Base-by-base conservation (phyloP, 2,888 invertebrate genomes). In the Ormyrus thymus region DNA sequence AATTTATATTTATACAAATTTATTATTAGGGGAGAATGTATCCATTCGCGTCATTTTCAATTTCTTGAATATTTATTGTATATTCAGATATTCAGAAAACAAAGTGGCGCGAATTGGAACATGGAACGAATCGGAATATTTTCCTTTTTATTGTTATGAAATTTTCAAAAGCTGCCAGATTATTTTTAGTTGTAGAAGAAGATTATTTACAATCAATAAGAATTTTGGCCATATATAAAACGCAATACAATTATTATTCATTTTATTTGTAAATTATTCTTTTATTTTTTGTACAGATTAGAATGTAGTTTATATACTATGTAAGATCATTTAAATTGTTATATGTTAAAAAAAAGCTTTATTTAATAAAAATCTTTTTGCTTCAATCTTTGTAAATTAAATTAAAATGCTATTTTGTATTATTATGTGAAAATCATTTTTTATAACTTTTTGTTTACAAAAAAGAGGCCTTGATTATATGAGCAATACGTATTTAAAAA, bases 161-260 rank as follows among this genome's bases (percentile, higher is more conserved):
- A 45, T 48, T 66, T 81, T 64, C 73, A 78, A 82, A 75, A 72
- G 80, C 79, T 83, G 83, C 82, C 82, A 82, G 81, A 82, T 78
- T 76, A 72, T 71, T 82, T 53, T 71, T 81, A 80, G 75, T 78
- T 73, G 69, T 71, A 59, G 48, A 62, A 78, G 29, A 72, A 51
- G 46, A 66, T 78, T 78, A 6, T 66, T 78, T 66, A 45, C 59
- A 66, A 48, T 65, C 8, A 43, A 55, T 43, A 68, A 51, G 53
- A 55, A 61, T 68, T 78, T 78, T 43, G 72, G 78, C 78, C 78
- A 78, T 78, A 78, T 73, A 51, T 43, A 62, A 76, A 69, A 56
- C 48, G 6, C 46, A 68, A 70, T 62, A 70, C 55, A 51, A 59
- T 50, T 81, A 71, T 71, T 29, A 29, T 29, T 29, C 29, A 29